phyloP scores from a whole-genome alignment of 2,113 vertebrate species.

The Triplophysa dalaica region DNA sequence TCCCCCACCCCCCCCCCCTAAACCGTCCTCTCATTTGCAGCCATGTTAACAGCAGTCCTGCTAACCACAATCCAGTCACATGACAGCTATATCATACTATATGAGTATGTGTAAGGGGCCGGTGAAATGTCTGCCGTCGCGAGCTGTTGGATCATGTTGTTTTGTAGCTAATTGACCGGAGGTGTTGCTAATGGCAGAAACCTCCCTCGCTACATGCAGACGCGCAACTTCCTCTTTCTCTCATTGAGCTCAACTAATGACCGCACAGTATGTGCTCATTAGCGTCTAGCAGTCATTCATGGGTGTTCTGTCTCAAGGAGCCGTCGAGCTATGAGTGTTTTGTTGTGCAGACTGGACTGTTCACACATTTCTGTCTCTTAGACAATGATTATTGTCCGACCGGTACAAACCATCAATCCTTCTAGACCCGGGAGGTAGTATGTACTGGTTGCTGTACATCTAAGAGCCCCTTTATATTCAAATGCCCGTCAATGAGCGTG shows the following conservation, averaged over 20 bases:
- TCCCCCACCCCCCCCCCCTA: background rate
- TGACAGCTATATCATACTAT: background rate
- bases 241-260: constrained; percentile 31
- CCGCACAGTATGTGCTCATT: constrained; percentile 47
- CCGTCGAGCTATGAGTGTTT: constrained; percentile 54
- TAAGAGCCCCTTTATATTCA: background rate
- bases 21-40: constrained; percentile 1
- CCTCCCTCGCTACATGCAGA: constrained; percentile 24
- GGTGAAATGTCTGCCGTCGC: background rate
- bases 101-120: background rate
- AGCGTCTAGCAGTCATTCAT: constrained; percentile 42
- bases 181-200: constrained; percentile 13
- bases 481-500: background rate
- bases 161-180: background rate
- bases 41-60: background rate
- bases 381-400: constrained; percentile 39
- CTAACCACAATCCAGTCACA: background rate
- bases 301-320: constrained; percentile 50
- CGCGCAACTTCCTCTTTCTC: constrained; percentile 43
- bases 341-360: constrained; percentile 65
- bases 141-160: background rate
- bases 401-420: background rate
- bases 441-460: background rate
- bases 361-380: constrained; percentile 62
- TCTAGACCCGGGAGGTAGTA: background rate